Conservation (phyloP, 2,888 invertebrate genomes). For the Netelia melanura region DNA sequence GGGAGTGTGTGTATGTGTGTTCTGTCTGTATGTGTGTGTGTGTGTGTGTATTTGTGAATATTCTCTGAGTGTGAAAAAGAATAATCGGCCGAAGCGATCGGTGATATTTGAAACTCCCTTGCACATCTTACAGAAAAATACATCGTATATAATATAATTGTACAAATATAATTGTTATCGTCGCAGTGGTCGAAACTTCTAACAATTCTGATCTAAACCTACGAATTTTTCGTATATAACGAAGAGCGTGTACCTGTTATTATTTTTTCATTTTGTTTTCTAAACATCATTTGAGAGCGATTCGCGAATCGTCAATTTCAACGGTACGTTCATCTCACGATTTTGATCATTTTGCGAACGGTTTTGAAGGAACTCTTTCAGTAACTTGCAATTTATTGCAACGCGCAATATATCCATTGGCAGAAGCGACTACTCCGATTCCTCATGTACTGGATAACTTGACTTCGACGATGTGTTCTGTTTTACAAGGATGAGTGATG, state of each 20-base stretch:
- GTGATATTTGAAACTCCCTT: slow-evolving; percentile 55
- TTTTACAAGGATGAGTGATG: not conserved
- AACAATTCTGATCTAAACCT: slow-evolving; percentile 51
- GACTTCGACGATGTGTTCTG: not conserved
- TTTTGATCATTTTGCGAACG: slow-evolving; percentile 28
- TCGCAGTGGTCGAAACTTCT: slow-evolving; percentile 56
- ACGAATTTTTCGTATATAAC: slow-evolving; percentile 12
- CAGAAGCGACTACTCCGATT: not conserved
- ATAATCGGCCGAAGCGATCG: slow-evolving; percentile 35
- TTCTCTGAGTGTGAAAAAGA: slow-evolving; percentile 8
- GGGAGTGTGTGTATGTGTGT: slow-evolving; percentile 36
- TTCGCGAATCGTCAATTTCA: slow-evolving; percentile 7
- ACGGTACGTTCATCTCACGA: slow-evolving; percentile 1
- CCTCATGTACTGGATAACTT: not conserved
- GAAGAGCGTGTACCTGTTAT: slow-evolving; percentile 14
- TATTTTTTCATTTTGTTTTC: not conserved
- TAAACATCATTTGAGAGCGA: not conserved
- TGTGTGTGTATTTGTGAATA: slow-evolving; percentile 26
- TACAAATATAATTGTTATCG: slow-evolving; percentile 73
- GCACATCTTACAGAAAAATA: slow-evolving; percentile 73
- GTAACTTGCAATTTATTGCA: slow-evolving; percentile 14
- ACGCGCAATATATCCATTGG: not conserved
- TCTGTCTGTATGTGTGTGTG: not conserved
- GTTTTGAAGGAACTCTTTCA: slow-evolving; percentile 28
- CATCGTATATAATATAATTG: slow-evolving; percentile 73